Base-by-base conservation (phyloP, 2,888 invertebrate genomes). In the Parochlus steinenii region DNA sequence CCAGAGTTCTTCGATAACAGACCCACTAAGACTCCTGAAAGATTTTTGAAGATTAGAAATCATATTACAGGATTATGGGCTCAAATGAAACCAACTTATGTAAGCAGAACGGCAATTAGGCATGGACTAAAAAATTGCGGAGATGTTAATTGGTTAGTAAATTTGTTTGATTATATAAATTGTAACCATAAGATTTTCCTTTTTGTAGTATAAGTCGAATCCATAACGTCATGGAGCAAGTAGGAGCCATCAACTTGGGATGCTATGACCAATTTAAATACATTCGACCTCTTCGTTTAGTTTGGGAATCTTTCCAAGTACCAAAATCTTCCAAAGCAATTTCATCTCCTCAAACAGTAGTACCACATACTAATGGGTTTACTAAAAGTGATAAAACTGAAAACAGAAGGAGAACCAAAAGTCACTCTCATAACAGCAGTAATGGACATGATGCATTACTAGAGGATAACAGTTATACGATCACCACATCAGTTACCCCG, bases 241-340 rank as follows among this genome's bases (percentile, higher is more conserved):
- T 64, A 40, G 73, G 71, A 11, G 69, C 65, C 12, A 71, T 72
- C 39, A 73, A 73, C 54, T 71, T 68, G 55, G 66, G 65, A 10
- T 70, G 69, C 52, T 26, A 40, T 7, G 61, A 68, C 65, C 53
- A 54, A 56, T 52, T 45, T 40, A 31, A 41, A 18, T 44, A 38
- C 34, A 40, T 44, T 37, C 40, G 45, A 27, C 46, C 47, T 38
- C 42, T 46, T 16, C 39, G 38, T 10, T 38, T 30, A n/a, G 24
- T 36, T 6, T 36, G 30, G 20, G 18, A 27, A 8, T 31, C 27
- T 27, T 32, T 25, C 32, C 39, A 39, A 39, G 46, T 17, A 34
- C 10, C 25, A 11, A 22, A 18, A 12, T 8, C 8, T 28, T 15
- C 8, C 16, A 32, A 8, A 17, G 18, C 26, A 11, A 31, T 38